phyloP scores from a whole-genome alignment of 2,797 vertebrate species.

The Distichodus sexfasciatus region DNA sequence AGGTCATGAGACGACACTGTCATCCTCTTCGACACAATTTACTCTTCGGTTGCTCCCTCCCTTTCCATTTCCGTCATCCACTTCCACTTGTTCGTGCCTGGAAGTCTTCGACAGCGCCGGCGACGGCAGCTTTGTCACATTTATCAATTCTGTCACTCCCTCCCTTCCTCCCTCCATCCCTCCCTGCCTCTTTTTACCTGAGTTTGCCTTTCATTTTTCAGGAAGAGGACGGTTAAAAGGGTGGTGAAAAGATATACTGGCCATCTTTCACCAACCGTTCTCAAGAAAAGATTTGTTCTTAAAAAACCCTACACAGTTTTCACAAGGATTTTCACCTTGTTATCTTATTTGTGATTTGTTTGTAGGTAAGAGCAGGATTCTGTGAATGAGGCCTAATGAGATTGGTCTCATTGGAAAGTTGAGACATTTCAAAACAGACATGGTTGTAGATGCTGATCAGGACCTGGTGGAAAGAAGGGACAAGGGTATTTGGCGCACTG shows the following conservation, averaged over 20 bases:
- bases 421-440: constrained; percentile 44
- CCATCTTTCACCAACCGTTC: constrained; percentile 13
- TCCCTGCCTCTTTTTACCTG: too few relatives aligned
- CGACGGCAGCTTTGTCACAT: not conserved
- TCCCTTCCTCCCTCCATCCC: not conserved
- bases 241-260: constrained; percentile 25
- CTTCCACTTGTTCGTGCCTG: too few relatives aligned
- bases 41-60: not conserved
- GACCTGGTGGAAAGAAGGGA: too few relatives aligned
- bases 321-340: too few relatives aligned
- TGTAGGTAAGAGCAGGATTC: too few relatives aligned
- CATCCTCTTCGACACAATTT: not conserved
- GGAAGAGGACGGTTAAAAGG: constrained; percentile 6
- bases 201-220: constrained; percentile 10
- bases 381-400: too few relatives aligned
- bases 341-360: too few relatives aligned
- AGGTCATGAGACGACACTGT: not conserved
- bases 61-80: not conserved
- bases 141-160: not conserved
- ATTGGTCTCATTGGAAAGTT: too few relatives aligned
- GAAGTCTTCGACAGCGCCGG: too few relatives aligned
- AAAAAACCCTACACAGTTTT: too few relatives aligned
- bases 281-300: too few relatives aligned
- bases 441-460: constrained; percentile 29
- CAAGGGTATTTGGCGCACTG: not conserved